These are phyloP conservation scores for Tineola bisselliella DNA, from an alignment of 2,888 invertebrate genomes.

Conservation along the genomic window DNA sequence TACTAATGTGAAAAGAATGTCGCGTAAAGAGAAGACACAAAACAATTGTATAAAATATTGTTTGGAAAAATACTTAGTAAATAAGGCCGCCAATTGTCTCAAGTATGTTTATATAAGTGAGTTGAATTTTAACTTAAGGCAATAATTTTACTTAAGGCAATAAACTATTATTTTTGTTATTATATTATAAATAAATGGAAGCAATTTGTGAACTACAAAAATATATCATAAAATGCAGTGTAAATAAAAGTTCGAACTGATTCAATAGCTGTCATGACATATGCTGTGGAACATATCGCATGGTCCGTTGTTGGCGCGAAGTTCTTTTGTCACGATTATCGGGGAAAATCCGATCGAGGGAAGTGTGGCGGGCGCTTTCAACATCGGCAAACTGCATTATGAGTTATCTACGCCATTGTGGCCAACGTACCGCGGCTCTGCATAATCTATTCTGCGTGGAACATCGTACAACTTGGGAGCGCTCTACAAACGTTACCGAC, in stretches of 20 bases:
- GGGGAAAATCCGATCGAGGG: conserved; percentile 63
- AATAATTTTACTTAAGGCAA: too few species aligned
- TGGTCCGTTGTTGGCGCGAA: conserved; percentile 37
- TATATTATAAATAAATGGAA: too few species aligned
- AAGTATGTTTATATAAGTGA: too few species aligned
- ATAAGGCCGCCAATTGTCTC: too few species aligned
- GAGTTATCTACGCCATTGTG: conserved; percentile 55
- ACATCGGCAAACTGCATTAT: conserved; percentile 63
- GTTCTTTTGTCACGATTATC: conserved; percentile 68
- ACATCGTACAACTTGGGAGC: conserved; percentile 13
- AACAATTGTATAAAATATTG: too few species aligned
- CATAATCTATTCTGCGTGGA: conserved; percentile 35
- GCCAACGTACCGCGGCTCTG: conserved; percentile 29
- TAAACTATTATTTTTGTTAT: too few species aligned
- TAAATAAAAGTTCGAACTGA: conserved; percentile 2
- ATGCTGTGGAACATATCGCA: conserved; percentile 23
- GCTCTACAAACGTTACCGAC: not conserved
- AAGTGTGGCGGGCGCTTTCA: conserved; percentile 59
- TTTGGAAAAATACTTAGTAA: too few species aligned
- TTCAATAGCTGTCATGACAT: conserved; percentile 11
- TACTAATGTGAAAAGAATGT: too few species aligned
- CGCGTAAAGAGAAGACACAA: too few species aligned
- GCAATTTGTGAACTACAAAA: not conserved
- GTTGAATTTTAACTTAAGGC: too few species aligned
- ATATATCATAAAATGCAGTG: not conserved